These are phyloP conservation scores for Matsumyia berberina DNA, from an alignment of 2,888 invertebrate genomes.

Conservation along the genomic window DNA sequence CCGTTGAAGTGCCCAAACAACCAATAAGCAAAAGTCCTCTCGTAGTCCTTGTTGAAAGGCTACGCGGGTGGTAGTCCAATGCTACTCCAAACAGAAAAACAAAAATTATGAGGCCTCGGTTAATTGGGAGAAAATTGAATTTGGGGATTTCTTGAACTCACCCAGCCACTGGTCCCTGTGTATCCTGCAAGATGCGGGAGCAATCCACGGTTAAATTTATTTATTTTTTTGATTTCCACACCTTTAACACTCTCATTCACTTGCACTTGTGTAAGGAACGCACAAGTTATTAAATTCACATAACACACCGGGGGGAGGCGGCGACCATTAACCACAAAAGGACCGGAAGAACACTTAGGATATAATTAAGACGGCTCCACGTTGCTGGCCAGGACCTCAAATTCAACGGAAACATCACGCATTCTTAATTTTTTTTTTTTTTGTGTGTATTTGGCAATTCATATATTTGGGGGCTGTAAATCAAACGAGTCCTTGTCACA, in stretches of 20 bases:
- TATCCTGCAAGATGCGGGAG: background rate
- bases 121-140: constrained; percentile 61
- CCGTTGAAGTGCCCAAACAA: constrained; percentile 38
- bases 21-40: background rate
- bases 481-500: background rate
- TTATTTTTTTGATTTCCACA: constrained; percentile 63
- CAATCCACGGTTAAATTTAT: constrained; percentile 51
- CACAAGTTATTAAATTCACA: constrained; percentile 62
- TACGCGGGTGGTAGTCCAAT: too few relatives aligned
- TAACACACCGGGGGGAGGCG: constrained; percentile 23
- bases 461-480: constrained; percentile 22
- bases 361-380: constrained; percentile 42
- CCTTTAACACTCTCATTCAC: constrained; percentile 31
- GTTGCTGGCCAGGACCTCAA: constrained; percentile 5
- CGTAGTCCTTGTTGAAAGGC: constrained; percentile 13
- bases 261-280: constrained; percentile 24
- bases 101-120: constrained; percentile 32
- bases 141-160: constrained; percentile 48
- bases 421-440: constrained; percentile 2
- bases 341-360: constrained; percentile 42
- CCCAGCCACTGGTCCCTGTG: constrained; percentile 36
- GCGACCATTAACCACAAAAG: constrained; percentile 25
- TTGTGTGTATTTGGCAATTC: constrained; percentile 6
- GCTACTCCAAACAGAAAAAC: background rate
- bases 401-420: constrained; percentile 7